phyloP scores from a whole-genome alignment of 2,888 invertebrate species.

The Epiblema foenella region DNA sequence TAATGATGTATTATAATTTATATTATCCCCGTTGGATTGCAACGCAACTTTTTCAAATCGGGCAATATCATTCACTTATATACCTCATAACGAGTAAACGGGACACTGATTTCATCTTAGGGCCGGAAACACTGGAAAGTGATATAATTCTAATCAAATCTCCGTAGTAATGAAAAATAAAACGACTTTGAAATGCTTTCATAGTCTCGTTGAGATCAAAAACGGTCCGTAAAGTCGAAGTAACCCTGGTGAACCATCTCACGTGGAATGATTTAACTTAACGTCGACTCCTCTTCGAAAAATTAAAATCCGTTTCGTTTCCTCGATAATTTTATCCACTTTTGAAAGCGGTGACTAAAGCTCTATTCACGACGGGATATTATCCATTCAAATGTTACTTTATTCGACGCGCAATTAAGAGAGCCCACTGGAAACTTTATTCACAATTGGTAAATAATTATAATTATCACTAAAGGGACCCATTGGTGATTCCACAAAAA shows the following conservation, averaged over 20 bases:
- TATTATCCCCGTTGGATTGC: neutral
- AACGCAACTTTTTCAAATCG: neutral
- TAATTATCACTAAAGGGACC: conserved; percentile 77
- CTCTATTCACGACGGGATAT: conserved; percentile 69
- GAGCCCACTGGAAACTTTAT: conserved; percentile 70
- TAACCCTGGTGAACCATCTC: conserved; percentile 71
- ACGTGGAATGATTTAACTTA: conserved; percentile 78
- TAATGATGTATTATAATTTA: neutral
- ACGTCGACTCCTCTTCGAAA: conserved; percentile 64
- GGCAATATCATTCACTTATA: neutral
- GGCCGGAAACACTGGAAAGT: conserved; percentile 19
- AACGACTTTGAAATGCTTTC: conserved; percentile 59
- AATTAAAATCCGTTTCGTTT: conserved; percentile 67
- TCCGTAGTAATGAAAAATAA: conserved; percentile 50
- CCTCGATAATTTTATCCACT: conserved; percentile 64
- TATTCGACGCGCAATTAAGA: conserved; percentile 76
- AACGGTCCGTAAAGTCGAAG: conserved; percentile 63
- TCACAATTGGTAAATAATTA: conserved; percentile 84
- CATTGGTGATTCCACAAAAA: conserved; percentile 79
- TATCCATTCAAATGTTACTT: conserved; percentile 79
- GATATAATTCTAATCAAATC: conserved; percentile 34
- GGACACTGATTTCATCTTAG: conserved; percentile 5
- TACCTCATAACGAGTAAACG: conserved; percentile 1
- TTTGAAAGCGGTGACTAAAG: conserved; percentile 62
- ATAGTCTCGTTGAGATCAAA: conserved; percentile 63